Conservation (phyloP, 2,888 invertebrate species). For the Lymantria dispar region DNA sequence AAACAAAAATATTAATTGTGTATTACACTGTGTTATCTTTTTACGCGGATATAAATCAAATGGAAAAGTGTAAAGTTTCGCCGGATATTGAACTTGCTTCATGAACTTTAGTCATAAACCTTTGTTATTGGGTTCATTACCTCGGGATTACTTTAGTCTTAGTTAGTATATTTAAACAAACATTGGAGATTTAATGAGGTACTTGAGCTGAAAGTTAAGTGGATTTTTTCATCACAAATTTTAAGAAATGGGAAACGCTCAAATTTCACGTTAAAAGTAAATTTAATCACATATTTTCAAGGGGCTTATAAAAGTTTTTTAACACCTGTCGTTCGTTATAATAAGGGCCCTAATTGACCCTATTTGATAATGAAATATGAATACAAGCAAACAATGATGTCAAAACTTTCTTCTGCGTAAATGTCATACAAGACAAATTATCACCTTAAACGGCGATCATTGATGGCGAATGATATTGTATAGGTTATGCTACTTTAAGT, state of each 20-base stretch:
- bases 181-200: conserved; percentile 2
- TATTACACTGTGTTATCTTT: conserved; percentile 40
- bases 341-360: too few relatives aligned
- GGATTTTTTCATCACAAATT: neutral
- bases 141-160: conserved; percentile 29
- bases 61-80: conserved; percentile 18
- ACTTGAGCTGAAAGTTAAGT: neutral
- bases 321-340: too few relatives aligned
- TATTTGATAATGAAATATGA: too few relatives aligned
- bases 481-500: too few relatives aligned
- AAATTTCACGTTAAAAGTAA: too few relatives aligned
- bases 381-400: too few relatives aligned
- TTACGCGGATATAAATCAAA: conserved; percentile 17
- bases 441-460: too few relatives aligned
- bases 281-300: too few relatives aligned
- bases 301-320: too few relatives aligned
- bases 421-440: too few relatives aligned
- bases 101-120: conserved; percentile 35
- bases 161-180: conserved; percentile 27
- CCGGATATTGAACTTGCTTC: conserved; percentile 30
- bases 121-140: conserved; percentile 34
- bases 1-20: conserved; percentile 71
- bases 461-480: too few relatives aligned
- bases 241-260: neutral
- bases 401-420: too few relatives aligned